Percentiles rank a stretch among this genome's conserved stretches.
Evolutionary conservation across 2,797 vertebrate species (phyloP).

Genomic region (Gymnodraco acuticeps): DNA sequence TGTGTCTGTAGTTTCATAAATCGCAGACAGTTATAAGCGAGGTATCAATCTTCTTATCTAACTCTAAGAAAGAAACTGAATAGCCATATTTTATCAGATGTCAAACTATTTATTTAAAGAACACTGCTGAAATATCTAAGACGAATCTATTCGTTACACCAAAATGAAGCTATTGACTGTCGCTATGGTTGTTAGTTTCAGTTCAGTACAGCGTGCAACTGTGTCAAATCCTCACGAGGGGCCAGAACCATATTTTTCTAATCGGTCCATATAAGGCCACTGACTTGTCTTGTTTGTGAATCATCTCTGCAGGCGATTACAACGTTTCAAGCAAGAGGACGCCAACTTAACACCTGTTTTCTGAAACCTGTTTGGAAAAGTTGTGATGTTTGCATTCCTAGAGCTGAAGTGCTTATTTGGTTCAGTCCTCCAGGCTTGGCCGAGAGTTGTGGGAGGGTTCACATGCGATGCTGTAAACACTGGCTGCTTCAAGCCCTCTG

Average conservation of each 20-base stretch:
- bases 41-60: too few species aligned
- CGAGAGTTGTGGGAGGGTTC: slow-evolving; percentile 70
- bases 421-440: slow-evolving; percentile 72
- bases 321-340: slow-evolving; percentile 46
- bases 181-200: slow-evolving; percentile 19
- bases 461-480: slow-evolving; percentile 77
- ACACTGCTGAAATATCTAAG: not conserved
- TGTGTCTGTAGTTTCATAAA: too few species aligned
- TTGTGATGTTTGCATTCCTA: slow-evolving; percentile 79
- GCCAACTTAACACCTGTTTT: slow-evolving; percentile 82
- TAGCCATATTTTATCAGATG: not conserved
- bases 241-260: slow-evolving; percentile 28
- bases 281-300: slow-evolving; percentile 71
- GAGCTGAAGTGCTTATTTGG: slow-evolving; percentile 82
- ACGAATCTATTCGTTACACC: not conserved
- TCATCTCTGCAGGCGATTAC: slow-evolving; percentile 57
- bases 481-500: slow-evolving; percentile 63
- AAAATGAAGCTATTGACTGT: slow-evolving; percentile 2
- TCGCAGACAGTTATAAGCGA: too few species aligned
- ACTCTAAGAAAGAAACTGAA: not conserved
- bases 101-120: slow-evolving; percentile 3
- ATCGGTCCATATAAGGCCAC: slow-evolving; percentile 75
- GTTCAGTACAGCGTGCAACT: slow-evolving; percentile 38
- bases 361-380: slow-evolving; percentile 71
- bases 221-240: slow-evolving; percentile 26